A percentile compares a stretch with the other conserved stretches of the same genome.
Evolutionary conservation across 2,797 vertebrate species (phyloP).

Genomic region (Sebastiscus tertius): DNA sequence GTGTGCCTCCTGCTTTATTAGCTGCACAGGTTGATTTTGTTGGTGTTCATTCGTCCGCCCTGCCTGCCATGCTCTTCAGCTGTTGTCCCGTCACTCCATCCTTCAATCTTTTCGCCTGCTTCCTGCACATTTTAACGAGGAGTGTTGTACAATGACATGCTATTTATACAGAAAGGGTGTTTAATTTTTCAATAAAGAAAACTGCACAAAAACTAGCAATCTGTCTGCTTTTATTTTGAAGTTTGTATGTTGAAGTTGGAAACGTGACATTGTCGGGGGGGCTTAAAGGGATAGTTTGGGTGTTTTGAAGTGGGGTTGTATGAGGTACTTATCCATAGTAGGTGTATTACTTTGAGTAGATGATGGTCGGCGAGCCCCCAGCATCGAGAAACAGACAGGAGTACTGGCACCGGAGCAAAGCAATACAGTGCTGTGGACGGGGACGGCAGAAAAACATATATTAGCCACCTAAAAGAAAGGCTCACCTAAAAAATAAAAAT

Average conservation of each 20-base stretch:
- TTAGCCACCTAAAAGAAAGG: no score
- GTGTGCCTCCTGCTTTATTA: conserved; percentile 45
- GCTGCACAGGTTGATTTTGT: conserved; percentile 28
- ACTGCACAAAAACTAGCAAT: conserved; percentile 44
- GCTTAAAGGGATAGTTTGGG: fast-evolving
- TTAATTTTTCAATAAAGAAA: conserved; percentile 96
- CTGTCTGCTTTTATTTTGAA: conserved; percentile 28
- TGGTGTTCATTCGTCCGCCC: conserved; percentile 10
- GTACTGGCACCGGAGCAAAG: no score
- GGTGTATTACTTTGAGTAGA: fast-evolving
- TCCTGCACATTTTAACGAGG: conserved; percentile 74
- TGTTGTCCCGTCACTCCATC: conserved; percentile 16
- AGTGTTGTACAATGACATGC: conserved; percentile 83
- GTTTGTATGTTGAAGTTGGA: not conserved
- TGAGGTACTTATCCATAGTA: no score
- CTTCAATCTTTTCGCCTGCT: conserved; percentile 48
- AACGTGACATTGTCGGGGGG: no score
- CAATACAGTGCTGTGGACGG: no score
- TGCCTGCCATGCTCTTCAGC: not conserved
- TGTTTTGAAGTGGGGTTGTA: no score
- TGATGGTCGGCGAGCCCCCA: no score
- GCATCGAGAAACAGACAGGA: no score
- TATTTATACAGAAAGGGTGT: conserved; percentile 93
- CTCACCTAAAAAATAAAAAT: no score
- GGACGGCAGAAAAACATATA: no score